phyloP scores from a whole-genome alignment of 2,113 vertebrate species.

The Actenoides lindsayi region DNA sequence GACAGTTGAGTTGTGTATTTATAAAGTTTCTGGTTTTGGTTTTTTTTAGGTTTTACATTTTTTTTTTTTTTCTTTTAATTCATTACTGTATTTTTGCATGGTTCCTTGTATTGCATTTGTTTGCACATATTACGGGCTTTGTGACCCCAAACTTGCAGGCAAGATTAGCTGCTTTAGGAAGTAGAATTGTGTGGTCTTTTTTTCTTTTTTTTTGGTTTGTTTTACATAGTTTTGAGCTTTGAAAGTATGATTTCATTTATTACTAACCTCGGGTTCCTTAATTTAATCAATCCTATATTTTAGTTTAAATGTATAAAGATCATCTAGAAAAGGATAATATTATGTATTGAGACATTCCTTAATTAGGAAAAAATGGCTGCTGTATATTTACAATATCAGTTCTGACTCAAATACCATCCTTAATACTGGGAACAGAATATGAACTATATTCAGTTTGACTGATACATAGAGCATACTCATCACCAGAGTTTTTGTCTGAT shows the following conservation, averaged over 20 bases:
- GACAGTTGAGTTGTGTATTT: constrained; percentile 96
- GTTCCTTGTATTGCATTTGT: constrained; percentile 99
- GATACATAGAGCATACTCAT: constrained; percentile 74
- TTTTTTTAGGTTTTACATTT: constrained; percentile 89
- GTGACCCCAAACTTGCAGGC: constrained; percentile 93
- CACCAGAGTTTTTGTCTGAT: constrained; percentile 68
- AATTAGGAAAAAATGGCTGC: constrained; percentile 95
- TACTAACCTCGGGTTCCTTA: constrained; percentile 88
- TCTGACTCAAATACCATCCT: constrained; percentile 84
- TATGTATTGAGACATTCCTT: constrained; percentile 98
- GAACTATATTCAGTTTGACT: constrained; percentile 78
- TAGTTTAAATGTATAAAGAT: constrained; percentile 96
- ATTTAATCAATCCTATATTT: constrained; percentile 94
- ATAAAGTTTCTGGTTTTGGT: constrained; percentile 80
- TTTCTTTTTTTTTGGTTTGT: constrained; percentile 65
- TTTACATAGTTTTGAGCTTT: constrained; percentile 89
- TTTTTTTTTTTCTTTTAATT: constrained; percentile 86
- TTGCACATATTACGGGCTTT: constrained; percentile 98
- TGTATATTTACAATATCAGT: constrained; percentile 88
- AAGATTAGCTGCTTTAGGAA: constrained; percentile 89
- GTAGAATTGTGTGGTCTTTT: constrained; percentile 85
- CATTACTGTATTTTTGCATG: constrained; percentile 95
- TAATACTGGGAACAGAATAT: constrained; percentile 84
- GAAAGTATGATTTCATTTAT: constrained; percentile 92
- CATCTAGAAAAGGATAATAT: constrained; percentile 85